These are phyloP conservation scores for Phoenicopterus ruber DNA, from an alignment of 2,113 vertebrate species.

Conservation along the genomic window DNA sequence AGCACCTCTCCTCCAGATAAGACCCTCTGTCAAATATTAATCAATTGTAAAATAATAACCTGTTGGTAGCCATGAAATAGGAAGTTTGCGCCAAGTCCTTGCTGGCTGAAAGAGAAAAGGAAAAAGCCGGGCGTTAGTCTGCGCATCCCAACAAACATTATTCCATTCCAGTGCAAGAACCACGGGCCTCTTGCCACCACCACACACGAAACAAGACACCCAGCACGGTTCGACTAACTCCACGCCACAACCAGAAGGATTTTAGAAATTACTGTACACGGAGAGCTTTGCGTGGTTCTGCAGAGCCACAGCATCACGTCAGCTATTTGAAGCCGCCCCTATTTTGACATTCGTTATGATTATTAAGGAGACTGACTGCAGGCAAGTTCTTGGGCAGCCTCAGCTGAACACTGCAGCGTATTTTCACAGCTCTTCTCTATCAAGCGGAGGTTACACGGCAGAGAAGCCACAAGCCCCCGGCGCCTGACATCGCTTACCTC, in stretches of 20 bases:
- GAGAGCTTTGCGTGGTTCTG: not conserved
- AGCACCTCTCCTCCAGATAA: not conserved
- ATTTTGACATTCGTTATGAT: fast-evolving
- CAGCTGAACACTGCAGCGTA: not conserved
- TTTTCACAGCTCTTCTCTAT: not conserved
- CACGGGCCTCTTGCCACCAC: fast-evolving
- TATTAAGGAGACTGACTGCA: no score
- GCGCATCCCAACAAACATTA: fast-evolving
- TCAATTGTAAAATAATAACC: slow-evolving; percentile 77
- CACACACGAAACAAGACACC: not conserved
- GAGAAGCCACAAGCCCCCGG: not conserved
- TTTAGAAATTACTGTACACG: not conserved
- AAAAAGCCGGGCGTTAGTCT: not conserved
- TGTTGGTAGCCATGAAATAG: slow-evolving; percentile 99
- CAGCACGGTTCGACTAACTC: not conserved
- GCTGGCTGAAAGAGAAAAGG: slow-evolving; percentile 84
- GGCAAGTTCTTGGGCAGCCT: not conserved
- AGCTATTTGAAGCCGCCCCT: not conserved
- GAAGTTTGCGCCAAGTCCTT: slow-evolving; percentile 98
- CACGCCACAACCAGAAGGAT: not conserved
- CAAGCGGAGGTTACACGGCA: no score
- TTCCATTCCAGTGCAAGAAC: fast-evolving
- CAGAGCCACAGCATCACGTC: not conserved
- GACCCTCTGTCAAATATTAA: not conserved
- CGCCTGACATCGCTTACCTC: slow-evolving; percentile 80